These are phyloP conservation scores for Ichneumoninae sp. DNA, from an alignment of 2,888 invertebrate genomes.

Conservation along the genomic window DNA sequence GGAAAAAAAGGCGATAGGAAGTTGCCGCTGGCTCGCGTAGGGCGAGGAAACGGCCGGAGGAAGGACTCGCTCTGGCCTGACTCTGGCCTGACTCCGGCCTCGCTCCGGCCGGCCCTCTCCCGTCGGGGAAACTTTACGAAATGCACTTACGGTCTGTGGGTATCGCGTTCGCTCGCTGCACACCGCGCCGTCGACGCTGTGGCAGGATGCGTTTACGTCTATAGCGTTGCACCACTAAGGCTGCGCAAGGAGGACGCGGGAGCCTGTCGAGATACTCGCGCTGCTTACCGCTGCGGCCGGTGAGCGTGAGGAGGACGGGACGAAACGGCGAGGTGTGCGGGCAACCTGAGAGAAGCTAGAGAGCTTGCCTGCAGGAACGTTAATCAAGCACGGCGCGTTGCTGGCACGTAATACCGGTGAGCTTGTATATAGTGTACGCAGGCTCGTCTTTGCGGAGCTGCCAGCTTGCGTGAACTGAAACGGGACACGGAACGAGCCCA, in stretches of 20 bases:
- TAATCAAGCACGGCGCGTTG: conserved; percentile 70
- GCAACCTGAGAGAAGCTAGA: conserved; percentile 37
- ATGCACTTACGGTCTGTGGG: conserved; percentile 41
- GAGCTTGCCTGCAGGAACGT: conserved; percentile 64
- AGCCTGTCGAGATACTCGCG: conserved; percentile 44
- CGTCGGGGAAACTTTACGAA: conserved; percentile 42
- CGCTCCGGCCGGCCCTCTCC: not conserved
- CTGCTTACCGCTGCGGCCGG: conserved; percentile 9
- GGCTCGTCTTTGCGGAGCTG: not conserved
- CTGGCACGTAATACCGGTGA: conserved; percentile 69
- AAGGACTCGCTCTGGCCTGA: not conserved
- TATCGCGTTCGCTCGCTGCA: conserved; percentile 37
- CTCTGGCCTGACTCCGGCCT: not conserved
- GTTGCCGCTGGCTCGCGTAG: conserved; percentile 6
- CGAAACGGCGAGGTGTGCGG: conserved; percentile 45
- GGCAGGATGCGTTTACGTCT: not conserved
- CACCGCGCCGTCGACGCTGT: not conserved
- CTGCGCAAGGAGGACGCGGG: conserved; percentile 10
- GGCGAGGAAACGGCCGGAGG: conserved; percentile 6
- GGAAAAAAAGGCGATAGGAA: conserved; percentile 26
- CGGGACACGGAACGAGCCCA: not conserved
- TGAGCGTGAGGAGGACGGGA: not conserved
- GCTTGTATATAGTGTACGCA: conserved; percentile 4
- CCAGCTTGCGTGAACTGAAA: conserved; percentile 26
- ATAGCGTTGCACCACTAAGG: not conserved